A percentile compares a stretch with the other conserved stretches of the same genome.
Conservation (phyloP, 2,113 vertebrate species). For the Percina caprodes region DNA sequence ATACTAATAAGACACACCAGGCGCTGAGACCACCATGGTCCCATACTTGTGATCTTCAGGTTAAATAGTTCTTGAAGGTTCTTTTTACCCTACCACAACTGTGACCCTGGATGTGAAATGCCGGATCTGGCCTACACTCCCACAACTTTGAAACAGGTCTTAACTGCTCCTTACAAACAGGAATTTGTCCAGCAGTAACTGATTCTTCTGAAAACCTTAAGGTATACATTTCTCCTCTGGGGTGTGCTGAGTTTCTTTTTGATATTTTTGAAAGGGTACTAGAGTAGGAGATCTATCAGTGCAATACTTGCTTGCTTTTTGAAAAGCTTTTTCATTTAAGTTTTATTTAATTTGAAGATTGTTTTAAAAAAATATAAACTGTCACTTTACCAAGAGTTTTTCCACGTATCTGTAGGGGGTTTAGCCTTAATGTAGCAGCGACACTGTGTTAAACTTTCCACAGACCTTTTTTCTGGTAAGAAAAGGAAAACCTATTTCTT, state of each 20-base stretch:
- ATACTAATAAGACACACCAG: constrained; percentile 25
- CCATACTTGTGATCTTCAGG: constrained; percentile 3
- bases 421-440: constrained; percentile 99
- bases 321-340: constrained; percentile 83
- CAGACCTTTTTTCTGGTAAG: constrained; percentile 85
- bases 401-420: constrained; percentile 85
- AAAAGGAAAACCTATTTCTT: constrained; percentile 85
- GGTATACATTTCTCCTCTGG: constrained; percentile 38
- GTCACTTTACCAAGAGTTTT: constrained; percentile 96
- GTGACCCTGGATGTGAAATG: constrained; percentile 12
- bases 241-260: constrained; percentile 78
- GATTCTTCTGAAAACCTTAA: constrained; percentile 60
- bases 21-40: constrained; percentile 4
- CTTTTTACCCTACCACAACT: constrained; percentile 34
- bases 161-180: constrained; percentile 19
- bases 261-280: constrained; percentile 83
- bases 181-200: constrained; percentile 37
- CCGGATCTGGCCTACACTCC: constrained; percentile 47
- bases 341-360: constrained; percentile 74
- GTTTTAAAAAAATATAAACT: constrained; percentile 80
- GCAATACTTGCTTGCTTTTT: constrained; percentile 91
- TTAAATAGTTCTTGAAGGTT: constrained; percentile 4
- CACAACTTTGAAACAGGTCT: constrained; percentile 21
- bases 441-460: constrained; percentile 91
- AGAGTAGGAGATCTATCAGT: constrained; percentile 84